Conservation (phyloP, 2,113 vertebrate species). For the Ammodytes dubius region DNA sequence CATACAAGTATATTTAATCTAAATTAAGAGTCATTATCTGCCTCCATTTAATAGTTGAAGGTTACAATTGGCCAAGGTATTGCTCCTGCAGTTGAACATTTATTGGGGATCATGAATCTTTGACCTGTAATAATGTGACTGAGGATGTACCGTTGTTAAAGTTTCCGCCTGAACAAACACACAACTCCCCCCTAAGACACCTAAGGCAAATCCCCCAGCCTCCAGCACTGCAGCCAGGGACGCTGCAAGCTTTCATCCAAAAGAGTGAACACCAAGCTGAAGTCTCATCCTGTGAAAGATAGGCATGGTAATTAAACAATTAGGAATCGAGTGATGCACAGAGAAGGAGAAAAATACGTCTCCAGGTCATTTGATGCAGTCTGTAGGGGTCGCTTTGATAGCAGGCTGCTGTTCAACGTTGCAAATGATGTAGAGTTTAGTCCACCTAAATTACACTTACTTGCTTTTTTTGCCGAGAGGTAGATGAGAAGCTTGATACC, state of each 20-base stretch:
- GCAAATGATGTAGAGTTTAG: neutral
- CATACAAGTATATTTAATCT: neutral
- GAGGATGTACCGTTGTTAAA: neutral
- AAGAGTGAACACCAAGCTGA: slow-evolving; percentile 39
- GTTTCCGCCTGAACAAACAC: slow-evolving; percentile 37
- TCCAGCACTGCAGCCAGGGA: slow-evolving; percentile 35
- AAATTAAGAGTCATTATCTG: neutral
- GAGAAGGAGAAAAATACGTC: slow-evolving; percentile 27
- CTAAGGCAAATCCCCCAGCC: slow-evolving; percentile 48
- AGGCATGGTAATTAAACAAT: slow-evolving; percentile 65
- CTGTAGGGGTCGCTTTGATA: neutral
- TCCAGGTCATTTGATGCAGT: slow-evolving; percentile 21
- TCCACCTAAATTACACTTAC: neutral
- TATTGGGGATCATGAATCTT: neutral
- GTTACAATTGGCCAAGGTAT: neutral
- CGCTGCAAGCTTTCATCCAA: slow-evolving; percentile 29
- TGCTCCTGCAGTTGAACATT: neutral
- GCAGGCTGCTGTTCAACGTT: neutral
- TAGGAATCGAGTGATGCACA: slow-evolving; percentile 31
- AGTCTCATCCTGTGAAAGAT: slow-evolving; percentile 60
- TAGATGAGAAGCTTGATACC: neutral
- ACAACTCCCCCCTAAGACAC: slow-evolving; percentile 22
- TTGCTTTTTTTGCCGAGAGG: neutral
- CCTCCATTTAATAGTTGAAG: neutral
- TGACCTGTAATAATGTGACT: slow-evolving; percentile 11